These are phyloP conservation scores for Phania funesta DNA, from an alignment of 2,888 invertebrate species.

Conservation along the genomic window DNA sequence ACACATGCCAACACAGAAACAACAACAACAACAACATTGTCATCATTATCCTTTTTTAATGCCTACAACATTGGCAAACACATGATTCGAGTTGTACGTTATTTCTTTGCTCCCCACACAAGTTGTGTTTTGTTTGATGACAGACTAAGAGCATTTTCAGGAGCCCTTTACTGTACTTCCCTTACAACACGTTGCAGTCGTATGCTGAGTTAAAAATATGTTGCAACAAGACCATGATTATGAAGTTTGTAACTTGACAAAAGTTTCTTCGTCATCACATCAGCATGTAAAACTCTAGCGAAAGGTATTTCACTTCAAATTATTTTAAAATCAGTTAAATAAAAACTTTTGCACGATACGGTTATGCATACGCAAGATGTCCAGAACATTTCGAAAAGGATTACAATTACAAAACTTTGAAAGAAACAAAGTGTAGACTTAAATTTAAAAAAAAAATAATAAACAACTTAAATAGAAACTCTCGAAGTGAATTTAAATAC, in stretches of 20 bases:
- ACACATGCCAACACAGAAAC: not conserved
- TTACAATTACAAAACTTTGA: slow-evolving; percentile 12
- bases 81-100: slow-evolving; percentile 4
- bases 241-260: slow-evolving; percentile 46
- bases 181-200: slow-evolving; percentile 36
- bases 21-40: not conserved
- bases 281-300: slow-evolving; percentile 23
- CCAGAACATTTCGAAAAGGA: not conserved
- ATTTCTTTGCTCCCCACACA: not conserved
- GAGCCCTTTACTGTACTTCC: not conserved
- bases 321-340: slow-evolving; percentile 63
- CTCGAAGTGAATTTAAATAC: no score
- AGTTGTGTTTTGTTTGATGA: slow-evolving; percentile 64
- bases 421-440: not conserved
- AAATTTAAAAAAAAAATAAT: not conserved
- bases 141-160: not conserved
- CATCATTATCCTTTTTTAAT: slow-evolving; percentile 35
- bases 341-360: slow-evolving; percentile 59
- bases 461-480: not conserved
- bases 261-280: slow-evolving; percentile 29
- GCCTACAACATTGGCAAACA: slow-evolving; percentile 32
- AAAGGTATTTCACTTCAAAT: slow-evolving; percentile 55
- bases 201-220: not conserved
- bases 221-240: slow-evolving; percentile 26
- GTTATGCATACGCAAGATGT: slow-evolving; percentile 28